These are phyloP conservation scores for Cyprinodon diabolis DNA, from an alignment of 2,797 vertebrate species.

Conservation along the genomic window DNA sequence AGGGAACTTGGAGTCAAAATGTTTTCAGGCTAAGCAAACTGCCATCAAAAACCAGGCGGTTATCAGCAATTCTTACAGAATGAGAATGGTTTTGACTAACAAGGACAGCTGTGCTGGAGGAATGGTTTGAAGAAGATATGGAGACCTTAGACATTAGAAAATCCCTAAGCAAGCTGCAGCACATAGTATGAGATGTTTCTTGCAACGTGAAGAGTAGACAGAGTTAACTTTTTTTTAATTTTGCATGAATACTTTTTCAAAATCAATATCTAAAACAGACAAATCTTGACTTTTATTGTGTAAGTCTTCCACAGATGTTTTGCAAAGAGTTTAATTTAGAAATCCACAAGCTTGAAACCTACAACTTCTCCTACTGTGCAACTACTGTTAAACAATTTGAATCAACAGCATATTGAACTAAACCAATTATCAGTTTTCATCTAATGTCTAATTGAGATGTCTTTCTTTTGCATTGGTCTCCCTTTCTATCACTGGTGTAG, in stretches of 20 bases:
- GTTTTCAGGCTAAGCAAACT: constrained; percentile 28
- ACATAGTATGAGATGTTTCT: constrained; percentile 43
- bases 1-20: constrained; percentile 35
- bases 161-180: constrained; percentile 47
- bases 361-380: background rate
- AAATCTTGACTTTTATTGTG: background rate
- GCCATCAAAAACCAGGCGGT: constrained; percentile 65
- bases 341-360: constrained; percentile 11
- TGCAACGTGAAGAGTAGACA: constrained; percentile 7
- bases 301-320: constrained; percentile 28
- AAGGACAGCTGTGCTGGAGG: constrained; percentile 49
- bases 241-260: background rate
- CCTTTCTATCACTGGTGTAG: constrained; percentile 14
- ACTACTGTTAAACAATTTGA: constrained; percentile 8
- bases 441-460: constrained; percentile 37
- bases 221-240: background rate
- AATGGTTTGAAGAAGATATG: constrained; percentile 63
- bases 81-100: constrained; percentile 43
- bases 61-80: constrained; percentile 43
- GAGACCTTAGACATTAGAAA: constrained; percentile 62
- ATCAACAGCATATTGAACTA: constrained; percentile 11
- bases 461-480: constrained; percentile 22
- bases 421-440: constrained; percentile 10
- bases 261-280: background rate
- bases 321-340: constrained; percentile 63